Conservation (phyloP, 2,113 vertebrate genomes). For the Rhinoderma darwinii region DNA sequence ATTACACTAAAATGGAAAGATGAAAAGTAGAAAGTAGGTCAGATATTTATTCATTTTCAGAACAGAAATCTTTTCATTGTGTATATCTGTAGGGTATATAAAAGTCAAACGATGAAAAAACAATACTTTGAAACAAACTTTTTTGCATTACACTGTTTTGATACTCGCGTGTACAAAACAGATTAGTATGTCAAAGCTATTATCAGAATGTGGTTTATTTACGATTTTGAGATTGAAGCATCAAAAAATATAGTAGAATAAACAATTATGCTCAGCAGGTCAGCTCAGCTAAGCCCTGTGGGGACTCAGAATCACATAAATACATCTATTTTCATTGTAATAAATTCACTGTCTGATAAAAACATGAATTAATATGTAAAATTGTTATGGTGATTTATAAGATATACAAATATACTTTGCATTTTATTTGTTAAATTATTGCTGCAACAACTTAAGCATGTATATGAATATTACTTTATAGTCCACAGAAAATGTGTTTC, state of each 20-base stretch:
- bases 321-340: constrained; percentile 2
- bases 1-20: background rate
- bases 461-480: background rate
- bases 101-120: constrained; percentile 62
- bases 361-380: background rate
- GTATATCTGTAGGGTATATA: constrained; percentile 71
- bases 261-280: constrained; percentile 25
- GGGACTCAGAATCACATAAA: background rate
- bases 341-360: background rate
- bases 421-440: background rate
- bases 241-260: constrained; percentile 33
- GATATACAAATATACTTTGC: background rate
- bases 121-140: constrained; percentile 63
- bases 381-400: background rate
- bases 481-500: background rate
- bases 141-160: constrained; percentile 66
- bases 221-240: background rate
- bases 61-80: constrained; percentile 66
- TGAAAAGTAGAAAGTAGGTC: constrained; percentile 70
- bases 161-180: constrained; percentile 67
- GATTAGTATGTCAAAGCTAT: constrained; percentile 75
- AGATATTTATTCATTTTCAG: constrained; percentile 76
- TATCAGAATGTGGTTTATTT: constrained; percentile 62
- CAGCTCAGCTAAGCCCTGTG: background rate
- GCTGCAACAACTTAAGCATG: background rate